Percentiles rank a stretch among this genome's conserved stretches.
phyloP scores from a whole-genome alignment of 1,140 invertebrate species.

The Diorhabda carinulata region DNA sequence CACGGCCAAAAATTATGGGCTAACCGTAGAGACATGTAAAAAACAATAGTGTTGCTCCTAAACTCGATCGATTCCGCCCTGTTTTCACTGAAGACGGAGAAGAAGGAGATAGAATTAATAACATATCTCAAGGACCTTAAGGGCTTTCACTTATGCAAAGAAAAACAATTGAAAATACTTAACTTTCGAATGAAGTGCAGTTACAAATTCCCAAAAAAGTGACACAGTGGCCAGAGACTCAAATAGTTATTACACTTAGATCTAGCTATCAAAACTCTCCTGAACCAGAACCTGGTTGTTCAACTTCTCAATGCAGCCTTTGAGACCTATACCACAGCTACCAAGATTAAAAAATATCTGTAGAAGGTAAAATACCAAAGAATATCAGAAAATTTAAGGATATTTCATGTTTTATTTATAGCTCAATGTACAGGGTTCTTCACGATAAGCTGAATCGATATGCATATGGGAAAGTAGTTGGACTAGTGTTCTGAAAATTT shows the following conservation, averaged over 20 bases:
- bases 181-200: not conserved
- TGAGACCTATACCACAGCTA: too few species aligned
- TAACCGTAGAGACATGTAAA: too few species aligned
- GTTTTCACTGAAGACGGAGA: not conserved
- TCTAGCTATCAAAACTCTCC: too few species aligned
- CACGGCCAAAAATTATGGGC: not conserved
- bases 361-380: not conserved
- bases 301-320: not conserved
- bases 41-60: not conserved
- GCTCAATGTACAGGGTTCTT: not conserved
- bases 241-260: too few species aligned
- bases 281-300: too few species aligned
- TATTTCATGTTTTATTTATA: not conserved
- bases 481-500: too few species aligned
- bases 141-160: not conserved
- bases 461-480: too few species aligned
- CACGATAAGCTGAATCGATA: too few species aligned
- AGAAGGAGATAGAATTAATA: not conserved
- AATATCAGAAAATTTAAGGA: constrained; percentile 5
- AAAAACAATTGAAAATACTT: not conserved
- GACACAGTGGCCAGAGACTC: too few species aligned
- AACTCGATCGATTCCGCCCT: not conserved
- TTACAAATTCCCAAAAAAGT: too few species aligned
- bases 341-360: not conserved
- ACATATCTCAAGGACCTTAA: not conserved